Evolutionary conservation across 2,797 vertebrate species (phyloP).

Genomic region (Florisuga fusca): DNA sequence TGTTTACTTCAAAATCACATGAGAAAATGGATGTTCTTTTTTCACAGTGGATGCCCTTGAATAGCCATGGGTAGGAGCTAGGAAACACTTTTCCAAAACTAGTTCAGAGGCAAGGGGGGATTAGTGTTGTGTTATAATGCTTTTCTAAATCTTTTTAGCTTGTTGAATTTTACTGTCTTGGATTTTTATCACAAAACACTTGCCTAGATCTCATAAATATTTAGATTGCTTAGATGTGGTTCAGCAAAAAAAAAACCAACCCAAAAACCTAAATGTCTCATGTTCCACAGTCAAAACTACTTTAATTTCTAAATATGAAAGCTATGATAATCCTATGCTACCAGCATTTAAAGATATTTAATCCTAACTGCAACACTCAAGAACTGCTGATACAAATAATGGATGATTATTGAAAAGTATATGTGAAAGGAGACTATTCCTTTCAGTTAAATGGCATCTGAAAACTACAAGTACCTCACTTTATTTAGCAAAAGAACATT

Average conservation of each 20-base stretch:
- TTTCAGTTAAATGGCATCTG: background rate
- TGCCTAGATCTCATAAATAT: background rate
- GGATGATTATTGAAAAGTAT: background rate
- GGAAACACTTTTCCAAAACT: background rate
- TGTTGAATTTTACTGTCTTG: background rate
- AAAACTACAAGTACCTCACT: background rate
- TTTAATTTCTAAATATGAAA: background rate
- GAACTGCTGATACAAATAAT: background rate
- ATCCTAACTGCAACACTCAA: background rate
- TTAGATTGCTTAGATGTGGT: background rate
- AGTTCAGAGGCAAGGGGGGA: background rate
- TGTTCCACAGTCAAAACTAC: background rate
- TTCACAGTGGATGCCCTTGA: background rate
- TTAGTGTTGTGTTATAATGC: background rate
- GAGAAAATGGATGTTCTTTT: background rate
- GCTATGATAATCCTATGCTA: background rate
- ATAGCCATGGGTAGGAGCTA: background rate
- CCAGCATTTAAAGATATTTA: background rate
- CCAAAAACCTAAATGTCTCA: background rate
- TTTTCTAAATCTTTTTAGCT: background rate
- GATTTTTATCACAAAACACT: background rate
- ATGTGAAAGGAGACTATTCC: background rate
- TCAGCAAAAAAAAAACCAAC: too few relatives aligned
- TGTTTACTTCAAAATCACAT: background rate
- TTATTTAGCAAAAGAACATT: background rate